Base-by-base conservation (phyloP, 2,888 invertebrate species). In the Orthonevra nobilis region DNA sequence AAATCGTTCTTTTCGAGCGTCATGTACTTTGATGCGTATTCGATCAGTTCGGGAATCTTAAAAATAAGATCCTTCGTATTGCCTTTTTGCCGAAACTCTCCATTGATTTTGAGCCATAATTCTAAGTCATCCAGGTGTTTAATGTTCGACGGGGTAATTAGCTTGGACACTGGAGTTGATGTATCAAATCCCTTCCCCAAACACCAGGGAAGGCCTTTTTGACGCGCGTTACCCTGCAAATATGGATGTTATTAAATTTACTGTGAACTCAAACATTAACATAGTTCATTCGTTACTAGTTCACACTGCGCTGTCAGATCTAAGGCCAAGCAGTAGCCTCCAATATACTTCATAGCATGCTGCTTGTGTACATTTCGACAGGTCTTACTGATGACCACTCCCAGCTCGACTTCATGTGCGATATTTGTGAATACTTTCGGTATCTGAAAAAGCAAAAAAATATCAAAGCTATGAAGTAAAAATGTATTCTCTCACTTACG, bases 151-250 rank as follows among this genome's bases (percentile, higher is more conserved):
- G 88, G 88, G 0, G 90, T 87, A 82, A 95, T 91, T 81, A 94
- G 93, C 6, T 88, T 84, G 44, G 94, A 92, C 0, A 95, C 92
- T 2, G 95, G 95, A 79, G 94, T 94, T 0, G 94, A 91, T 0
- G 94, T 93, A 85, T 95, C 95, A 84, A 95, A 95, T 1, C 94
- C 93, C 89, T 95, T 95, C 1, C 94, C 93, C 52, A 95, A 85
- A 9, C 91, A 90, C 95, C 95, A 95, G 0, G 95, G 93, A 28
- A 91, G 90, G 0, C 94, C 94, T 72, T 91, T 91, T 44, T 90
- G 89, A 36, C 90, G 88, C 6, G 90, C 91, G 52, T 84, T 85
- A 34, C 87, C 85, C 90, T 91, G 7, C 2, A 19, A 60, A 17
- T 73, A 5, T 83, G 84, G 28, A 12, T 36, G 1, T 14, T 12